Evolutionary conservation across 2,888 invertebrate species (phyloP), one percentile per base, ranked within the genome.

Genomic region (Brachyopa scutellaris): DNA sequence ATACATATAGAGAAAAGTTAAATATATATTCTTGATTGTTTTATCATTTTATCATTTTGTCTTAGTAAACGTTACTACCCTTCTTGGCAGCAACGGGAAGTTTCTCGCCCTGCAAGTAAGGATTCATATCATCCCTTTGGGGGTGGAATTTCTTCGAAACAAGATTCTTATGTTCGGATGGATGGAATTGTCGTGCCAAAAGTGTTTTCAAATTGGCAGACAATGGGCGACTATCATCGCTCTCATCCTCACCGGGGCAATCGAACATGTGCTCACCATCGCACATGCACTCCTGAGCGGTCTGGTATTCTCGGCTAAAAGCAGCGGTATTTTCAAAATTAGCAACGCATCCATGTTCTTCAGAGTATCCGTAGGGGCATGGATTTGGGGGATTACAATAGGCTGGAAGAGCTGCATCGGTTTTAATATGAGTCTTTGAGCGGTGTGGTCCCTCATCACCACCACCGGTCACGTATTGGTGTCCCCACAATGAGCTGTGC

Each of bases 321-420:
- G 96, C 95, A 0, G 99, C 99, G 0, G 97, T 96, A 90, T 99
- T 99, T 89, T 97, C 97, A 88, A 99, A 99, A 85, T 95, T 94
- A 84, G 93, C 95, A 87, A 97, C 93, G 89, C 99, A 99, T 84
- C 97, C 96, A 90, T 97, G 96, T 47, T 95, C 94, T 86, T 94
- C 97, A 93, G 90, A 87, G 88, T 96, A 98, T 85, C 98, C 99
- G 74, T 97, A 94, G 1, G 99, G 99, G 88, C 99, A 99, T 0
- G 99, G 99, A 91, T 99, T 99, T 1, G 99, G 99, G 0, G 99
- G 99, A 90, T 99, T 98, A 90, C 99, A 99, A 91, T 99, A 99
- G 15, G 99, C 98, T 0, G 99, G 99, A 73, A 99, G 92, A 9
- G 95, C 94, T 7, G 96, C 95, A 88, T 99, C 98, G 2, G 96